A percentile compares a stretch with the other conserved stretches of the same genome.
Conservation (phyloP, 64 coral and sea anemone species). For the Pocillopora verrucosa region DNA sequence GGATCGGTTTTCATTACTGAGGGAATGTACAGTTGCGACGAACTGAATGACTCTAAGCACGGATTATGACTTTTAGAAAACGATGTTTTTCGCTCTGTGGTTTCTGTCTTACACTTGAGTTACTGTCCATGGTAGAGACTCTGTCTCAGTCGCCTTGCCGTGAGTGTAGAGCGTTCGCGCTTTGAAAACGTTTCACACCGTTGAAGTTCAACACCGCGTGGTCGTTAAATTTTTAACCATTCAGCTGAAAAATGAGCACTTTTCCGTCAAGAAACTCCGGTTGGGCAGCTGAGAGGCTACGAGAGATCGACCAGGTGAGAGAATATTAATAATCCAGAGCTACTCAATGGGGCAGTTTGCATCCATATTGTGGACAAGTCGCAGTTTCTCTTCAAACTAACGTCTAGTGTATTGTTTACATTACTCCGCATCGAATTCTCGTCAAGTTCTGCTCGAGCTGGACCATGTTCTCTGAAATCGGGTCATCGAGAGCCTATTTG, state of each 20-base stretch:
- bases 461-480: neutral
- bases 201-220: slow-evolving; percentile 13
- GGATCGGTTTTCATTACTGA: slow-evolving; percentile 24
- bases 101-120: neutral
- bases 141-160: neutral
- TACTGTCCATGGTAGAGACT: neutral
- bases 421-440: slow-evolving; percentile 17
- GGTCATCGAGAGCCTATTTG: neutral
- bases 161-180: neutral
- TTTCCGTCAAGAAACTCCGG: slow-evolving; percentile 1
- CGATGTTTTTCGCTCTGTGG: slow-evolving; percentile 22
- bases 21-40: slow-evolving; percentile 29
- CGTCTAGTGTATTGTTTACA: slow-evolving; percentile 42
- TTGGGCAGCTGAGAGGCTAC: slow-evolving; percentile 58
- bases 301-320: slow-evolving; percentile 52
- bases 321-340: slow-evolving; percentile 14
- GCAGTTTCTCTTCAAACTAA: neutral
- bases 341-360: slow-evolving; percentile 3
- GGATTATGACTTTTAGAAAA: slow-evolving; percentile 29
- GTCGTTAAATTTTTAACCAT: neutral
- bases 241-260: neutral
- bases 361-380: slow-evolving; percentile 6
- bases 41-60: slow-evolving; percentile 9
- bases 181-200: slow-evolving; percentile 10
- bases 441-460: neutral